Base-by-base conservation (phyloP, 2,888 invertebrate species). In the Malthinus seriepunctatus region DNA sequence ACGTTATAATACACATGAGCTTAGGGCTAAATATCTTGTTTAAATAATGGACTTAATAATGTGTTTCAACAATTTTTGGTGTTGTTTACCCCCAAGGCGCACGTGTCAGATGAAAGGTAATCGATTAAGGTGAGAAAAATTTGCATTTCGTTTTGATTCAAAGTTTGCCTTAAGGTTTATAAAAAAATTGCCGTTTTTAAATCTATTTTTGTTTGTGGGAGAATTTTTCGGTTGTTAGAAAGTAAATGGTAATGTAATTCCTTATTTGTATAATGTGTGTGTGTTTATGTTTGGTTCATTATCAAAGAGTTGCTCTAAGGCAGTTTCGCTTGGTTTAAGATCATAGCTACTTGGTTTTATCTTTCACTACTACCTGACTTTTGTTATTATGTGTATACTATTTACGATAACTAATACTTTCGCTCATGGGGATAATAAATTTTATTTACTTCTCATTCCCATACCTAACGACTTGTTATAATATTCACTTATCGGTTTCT, bases 401-500 rank as follows among this genome's bases (percentile, higher is more conserved):
- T 34, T 9, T 54, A 39, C 38, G 56, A 56, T 56, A 56, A 56
- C 35, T 42, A 44, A 56, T 52, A 31, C 35, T 60, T 42, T 42
- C 46, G 60, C 60, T 60, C 38, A 33, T 51, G 51, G 60, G 54
- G 31, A 51, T 47, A 48, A 55, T 60, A 60, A 60, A 60, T 60
- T 55, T 55, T 32, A 49, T 15, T 48, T 45, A 15, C 39, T 23
- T 23, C 23, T 23, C 5, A 23, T 5, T 23, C 39, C 38, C 23
- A 11, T 50, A 33, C 48, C 46, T 32, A 42, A 42, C 34, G 51
- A 60, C 38, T 51, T 51, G 51, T 51, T 55, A 23, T 23, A 51
- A 60, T 60, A 51, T 50, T 56, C 50, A 32, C 11, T 49, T 34
- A 35, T 11, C 32, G 10, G 39, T n/a, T 15, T n/a, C 5, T 42